Evolutionary conservation across 1,140 invertebrate species (phyloP).

Genomic region (Carcinoscorpius rotundicauda): DNA sequence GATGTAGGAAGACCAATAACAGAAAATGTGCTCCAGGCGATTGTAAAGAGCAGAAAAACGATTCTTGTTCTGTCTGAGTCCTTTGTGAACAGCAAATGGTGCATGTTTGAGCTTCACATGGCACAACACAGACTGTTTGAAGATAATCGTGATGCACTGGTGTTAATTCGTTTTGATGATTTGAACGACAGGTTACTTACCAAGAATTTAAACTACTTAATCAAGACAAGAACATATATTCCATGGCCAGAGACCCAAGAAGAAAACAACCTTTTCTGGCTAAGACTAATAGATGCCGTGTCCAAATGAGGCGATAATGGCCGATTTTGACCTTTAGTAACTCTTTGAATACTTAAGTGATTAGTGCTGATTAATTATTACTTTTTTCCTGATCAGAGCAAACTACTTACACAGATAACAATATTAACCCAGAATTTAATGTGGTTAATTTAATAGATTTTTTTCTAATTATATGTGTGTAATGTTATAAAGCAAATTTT

Average conservation of each 20-base stretch:
- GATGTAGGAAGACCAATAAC: constrained; percentile 46
- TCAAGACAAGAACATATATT: constrained; percentile 49
- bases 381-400: no score
- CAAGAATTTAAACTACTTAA: constrained; percentile 42
- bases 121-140: constrained; percentile 37
- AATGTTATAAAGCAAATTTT: no score
- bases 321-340: no score
- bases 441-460: no score
- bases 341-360: no score
- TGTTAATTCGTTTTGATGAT: constrained; percentile 44
- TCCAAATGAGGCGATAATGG: no score
- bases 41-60: constrained; percentile 45
- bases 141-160: constrained; percentile 40
- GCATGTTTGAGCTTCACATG: constrained; percentile 59
- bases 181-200: constrained; percentile 40
- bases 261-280: constrained; percentile 41
- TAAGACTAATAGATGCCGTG: no score
- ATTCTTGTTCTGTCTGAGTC: constrained; percentile 48
- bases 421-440: no score
- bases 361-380: no score
- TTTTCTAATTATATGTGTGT: no score
- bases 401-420: no score
- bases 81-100: constrained; percentile 52
- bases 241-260: constrained; percentile 38
- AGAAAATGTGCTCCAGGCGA: constrained; percentile 44